These are phyloP conservation scores for Lophura nycthemera DNA, from an alignment of 2,113 vertebrate species.

Conservation along the genomic window DNA sequence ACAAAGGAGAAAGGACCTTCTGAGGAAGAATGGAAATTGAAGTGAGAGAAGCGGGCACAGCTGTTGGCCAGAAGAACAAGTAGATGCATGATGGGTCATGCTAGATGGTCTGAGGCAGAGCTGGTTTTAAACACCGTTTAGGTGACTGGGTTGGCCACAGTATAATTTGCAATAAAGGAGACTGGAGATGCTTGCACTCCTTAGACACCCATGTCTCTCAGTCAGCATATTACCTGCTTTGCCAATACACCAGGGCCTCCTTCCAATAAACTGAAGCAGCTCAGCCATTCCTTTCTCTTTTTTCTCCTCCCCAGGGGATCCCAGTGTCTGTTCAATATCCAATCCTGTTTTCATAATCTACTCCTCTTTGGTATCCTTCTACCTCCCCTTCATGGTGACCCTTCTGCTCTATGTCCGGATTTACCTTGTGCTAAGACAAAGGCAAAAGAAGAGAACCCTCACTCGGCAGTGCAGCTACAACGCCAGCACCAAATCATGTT, in stretches of 20 bases:
- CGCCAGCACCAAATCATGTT: conserved; percentile 71
- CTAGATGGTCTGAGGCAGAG: background rate
- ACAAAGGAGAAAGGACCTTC: background rate
- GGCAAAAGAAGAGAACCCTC: conserved; percentile 85
- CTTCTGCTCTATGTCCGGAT: conserved; percentile 93
- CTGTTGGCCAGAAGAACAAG: background rate
- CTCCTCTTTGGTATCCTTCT: conserved; percentile 96
- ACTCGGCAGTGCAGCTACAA: conserved; percentile 86
- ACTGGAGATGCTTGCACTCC: background rate
- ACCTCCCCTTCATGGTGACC: conserved; percentile 91
- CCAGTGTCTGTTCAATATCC: conserved; percentile 92
- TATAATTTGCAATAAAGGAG: background rate
- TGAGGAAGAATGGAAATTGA: background rate
- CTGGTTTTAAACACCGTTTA: background rate
- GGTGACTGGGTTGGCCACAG: background rate
- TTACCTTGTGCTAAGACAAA: conserved; percentile 89
- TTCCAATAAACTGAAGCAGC: background rate
- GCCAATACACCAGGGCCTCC: background rate
- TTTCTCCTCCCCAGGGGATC: conserved; percentile 80
- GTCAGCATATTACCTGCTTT: background rate
- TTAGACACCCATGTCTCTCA: background rate
- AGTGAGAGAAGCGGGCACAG: background rate
- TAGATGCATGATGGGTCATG: background rate
- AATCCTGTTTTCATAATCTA: conserved; percentile 94
- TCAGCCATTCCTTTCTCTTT: background rate